phyloP scores from a whole-genome alignment of 2,113 vertebrate genomes.

The Podarcis raffonei region DNA sequence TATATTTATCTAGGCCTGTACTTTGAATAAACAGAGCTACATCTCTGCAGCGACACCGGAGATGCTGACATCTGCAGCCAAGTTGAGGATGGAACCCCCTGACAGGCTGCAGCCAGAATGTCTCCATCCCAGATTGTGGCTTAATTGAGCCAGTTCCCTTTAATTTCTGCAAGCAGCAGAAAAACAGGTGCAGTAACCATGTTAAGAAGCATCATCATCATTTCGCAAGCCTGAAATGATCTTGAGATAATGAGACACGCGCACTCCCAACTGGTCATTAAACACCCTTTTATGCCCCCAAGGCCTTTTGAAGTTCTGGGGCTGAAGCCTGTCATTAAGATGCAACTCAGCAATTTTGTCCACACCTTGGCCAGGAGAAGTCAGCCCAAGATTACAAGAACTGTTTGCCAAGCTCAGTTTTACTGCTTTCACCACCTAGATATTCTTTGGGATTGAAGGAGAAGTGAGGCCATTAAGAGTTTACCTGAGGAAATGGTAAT shows the following conservation, averaged over 20 bases:
- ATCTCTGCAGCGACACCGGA: neutral
- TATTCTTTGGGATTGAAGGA: conserved; percentile 4
- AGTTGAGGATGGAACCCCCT: neutral
- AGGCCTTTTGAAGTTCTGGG: neutral
- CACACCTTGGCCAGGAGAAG: neutral
- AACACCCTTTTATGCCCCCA: neutral
- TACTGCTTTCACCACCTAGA: conserved; percentile 8
- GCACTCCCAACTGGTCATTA: conserved; percentile 11
- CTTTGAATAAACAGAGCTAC: neutral
- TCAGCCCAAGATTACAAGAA: neutral
- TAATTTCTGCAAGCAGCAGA: neutral
- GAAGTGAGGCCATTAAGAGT: neutral
- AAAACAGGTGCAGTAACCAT: neutral
- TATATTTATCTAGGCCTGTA: neutral
- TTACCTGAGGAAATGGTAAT: neutral
- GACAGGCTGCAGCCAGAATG: neutral
- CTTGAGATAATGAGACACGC: neutral
- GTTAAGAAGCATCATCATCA: conserved; percentile 3
- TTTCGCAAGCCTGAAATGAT: neutral
- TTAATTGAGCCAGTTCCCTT: accelerated
- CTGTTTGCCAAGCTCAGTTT: accelerated
- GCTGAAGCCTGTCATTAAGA: neutral
- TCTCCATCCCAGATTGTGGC: neutral
- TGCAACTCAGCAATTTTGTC: neutral
- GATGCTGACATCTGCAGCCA: neutral